A percentile compares a stretch with the other conserved stretches of the same genome.
phyloP scores from a whole-genome alignment of 2,888 invertebrate genomes.

The Tuberolachnus salignus region DNA sequence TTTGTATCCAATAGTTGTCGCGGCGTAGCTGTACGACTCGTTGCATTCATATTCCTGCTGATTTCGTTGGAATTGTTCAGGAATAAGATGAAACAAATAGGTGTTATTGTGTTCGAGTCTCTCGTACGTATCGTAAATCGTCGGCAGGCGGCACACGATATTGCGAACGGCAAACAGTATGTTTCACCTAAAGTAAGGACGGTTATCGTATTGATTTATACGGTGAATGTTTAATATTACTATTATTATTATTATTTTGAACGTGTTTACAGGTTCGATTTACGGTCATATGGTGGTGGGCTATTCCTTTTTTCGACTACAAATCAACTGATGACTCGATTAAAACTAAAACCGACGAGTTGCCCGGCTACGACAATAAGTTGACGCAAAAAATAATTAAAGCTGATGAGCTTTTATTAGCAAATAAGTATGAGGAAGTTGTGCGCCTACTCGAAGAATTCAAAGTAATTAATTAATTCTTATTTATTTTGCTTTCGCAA shows the following conservation, averaged over 20 bases:
- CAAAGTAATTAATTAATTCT: slow-evolving; percentile 40
- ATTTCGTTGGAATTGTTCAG: slow-evolving; percentile 4
- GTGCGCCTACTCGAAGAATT: slow-evolving; percentile 26
- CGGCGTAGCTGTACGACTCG: too few species aligned
- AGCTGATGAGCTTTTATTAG: slow-evolving; percentile 46
- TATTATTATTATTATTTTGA: too few species aligned
- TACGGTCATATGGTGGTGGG: neutral
- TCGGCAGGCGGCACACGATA: neutral
- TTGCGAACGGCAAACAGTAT: neutral
- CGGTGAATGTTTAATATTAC: neutral
- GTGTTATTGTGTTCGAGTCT: slow-evolving; percentile 3
- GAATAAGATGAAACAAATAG: neutral
- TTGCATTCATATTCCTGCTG: too few species aligned
- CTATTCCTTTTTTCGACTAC: slow-evolving; percentile 42
- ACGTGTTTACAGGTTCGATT: neutral
- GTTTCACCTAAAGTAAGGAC: slow-evolving; percentile 4
- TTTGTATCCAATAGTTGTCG: too few species aligned
- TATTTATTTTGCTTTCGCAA: neutral
- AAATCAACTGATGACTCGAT: neutral
- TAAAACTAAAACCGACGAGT: neutral
- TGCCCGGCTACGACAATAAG: neutral
- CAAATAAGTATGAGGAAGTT: slow-evolving; percentile 50
- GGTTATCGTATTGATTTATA: neutral
- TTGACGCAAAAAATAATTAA: slow-evolving; percentile 29
- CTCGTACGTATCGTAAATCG: neutral